Conservation (phyloP, 2,113 vertebrate species). For the Zapus hudsonius region DNA sequence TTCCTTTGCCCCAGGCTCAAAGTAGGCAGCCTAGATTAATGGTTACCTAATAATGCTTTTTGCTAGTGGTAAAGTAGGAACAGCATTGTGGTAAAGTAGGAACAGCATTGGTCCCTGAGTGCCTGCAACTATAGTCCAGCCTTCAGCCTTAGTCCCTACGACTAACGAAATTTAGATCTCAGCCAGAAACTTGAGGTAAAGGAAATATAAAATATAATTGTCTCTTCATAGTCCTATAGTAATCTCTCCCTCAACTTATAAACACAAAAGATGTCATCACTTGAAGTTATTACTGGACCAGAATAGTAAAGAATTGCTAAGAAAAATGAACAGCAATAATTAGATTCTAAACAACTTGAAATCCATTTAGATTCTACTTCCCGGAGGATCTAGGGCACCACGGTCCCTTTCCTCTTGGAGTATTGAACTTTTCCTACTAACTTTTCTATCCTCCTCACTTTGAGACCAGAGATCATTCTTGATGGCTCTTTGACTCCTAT, state of each 20-base stretch:
- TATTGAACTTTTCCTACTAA: not conserved
- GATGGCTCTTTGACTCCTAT: not conserved
- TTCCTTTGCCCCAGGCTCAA: not conserved
- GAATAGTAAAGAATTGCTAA: slow-evolving; percentile 51
- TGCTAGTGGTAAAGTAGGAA: not conserved
- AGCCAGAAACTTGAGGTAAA: slow-evolving; percentile 48
- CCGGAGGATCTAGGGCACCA: not conserved
- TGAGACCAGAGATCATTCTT: not conserved
- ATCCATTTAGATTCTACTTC: not conserved
- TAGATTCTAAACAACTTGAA: slow-evolving; percentile 41
- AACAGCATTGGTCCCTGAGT: not conserved
- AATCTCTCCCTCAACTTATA: slow-evolving; percentile 40
- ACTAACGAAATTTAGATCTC: slow-evolving; percentile 34
- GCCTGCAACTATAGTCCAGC: not conserved
- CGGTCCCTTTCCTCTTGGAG: not conserved
- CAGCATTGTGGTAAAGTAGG: not conserved
- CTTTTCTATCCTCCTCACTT: not conserved
- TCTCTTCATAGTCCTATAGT: slow-evolving; percentile 41
- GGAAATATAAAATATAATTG: slow-evolving; percentile 52
- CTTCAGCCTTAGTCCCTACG: slow-evolving; percentile 29
- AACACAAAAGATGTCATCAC: slow-evolving; percentile 39
- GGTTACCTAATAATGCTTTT: not conserved
- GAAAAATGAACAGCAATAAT: not conserved
- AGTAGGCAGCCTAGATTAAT: slow-evolving; percentile 42
- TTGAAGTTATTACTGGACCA: slow-evolving; percentile 35